A percentile compares a stretch with the other conserved stretches of the same genome.
phyloP scores from a whole-genome alignment of 1,140 invertebrate genomes.

The Panonychus citri region DNA sequence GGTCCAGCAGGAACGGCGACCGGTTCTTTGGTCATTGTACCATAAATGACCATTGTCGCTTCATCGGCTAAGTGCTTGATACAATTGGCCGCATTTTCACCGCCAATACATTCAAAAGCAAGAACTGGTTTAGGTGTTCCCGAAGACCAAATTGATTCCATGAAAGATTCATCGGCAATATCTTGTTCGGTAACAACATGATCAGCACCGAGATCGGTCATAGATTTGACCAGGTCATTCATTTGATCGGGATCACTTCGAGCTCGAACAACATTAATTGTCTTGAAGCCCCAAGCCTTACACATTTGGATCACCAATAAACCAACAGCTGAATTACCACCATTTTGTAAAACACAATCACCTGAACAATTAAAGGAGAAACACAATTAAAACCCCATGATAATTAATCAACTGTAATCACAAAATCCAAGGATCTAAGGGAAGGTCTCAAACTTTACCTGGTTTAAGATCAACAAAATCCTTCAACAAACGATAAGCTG shows the following conservation, averaged over 20 bases:
- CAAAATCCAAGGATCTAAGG: too few relatives aligned
- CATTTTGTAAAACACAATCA: constrained; percentile 82
- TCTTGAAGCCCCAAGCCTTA: constrained; percentile 21
- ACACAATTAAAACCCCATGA: background rate
- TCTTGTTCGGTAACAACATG: constrained; percentile 76
- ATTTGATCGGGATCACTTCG: constrained; percentile 35
- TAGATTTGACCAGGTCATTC: constrained; percentile 28
- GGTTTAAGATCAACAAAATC: constrained; percentile 54
- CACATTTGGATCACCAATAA: constrained; percentile 70
- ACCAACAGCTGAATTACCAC: constrained; percentile 85
- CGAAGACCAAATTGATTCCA: constrained; percentile 44
- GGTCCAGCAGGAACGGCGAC: constrained; percentile 50
- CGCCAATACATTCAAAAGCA: constrained; percentile 85
- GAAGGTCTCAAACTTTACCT: background rate
- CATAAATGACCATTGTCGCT: constrained; percentile 77
- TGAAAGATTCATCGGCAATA: constrained; percentile 24
- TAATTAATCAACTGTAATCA: too few relatives aligned
- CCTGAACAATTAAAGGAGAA: background rate
- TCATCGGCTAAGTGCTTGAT: constrained; percentile 34
- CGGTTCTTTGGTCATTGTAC: constrained; percentile 85
- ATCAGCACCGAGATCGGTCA: constrained; percentile 54
- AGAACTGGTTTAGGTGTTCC: constrained; percentile 43
- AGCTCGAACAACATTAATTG: constrained; percentile 53
- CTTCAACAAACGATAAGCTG: constrained; percentile 85
- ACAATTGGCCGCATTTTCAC: constrained; percentile 61